A percentile compares a stretch with the other conserved stretches of the same genome.
phyloP scores from a whole-genome alignment of 2,797 vertebrate species.

The Menidia menidia region DNA sequence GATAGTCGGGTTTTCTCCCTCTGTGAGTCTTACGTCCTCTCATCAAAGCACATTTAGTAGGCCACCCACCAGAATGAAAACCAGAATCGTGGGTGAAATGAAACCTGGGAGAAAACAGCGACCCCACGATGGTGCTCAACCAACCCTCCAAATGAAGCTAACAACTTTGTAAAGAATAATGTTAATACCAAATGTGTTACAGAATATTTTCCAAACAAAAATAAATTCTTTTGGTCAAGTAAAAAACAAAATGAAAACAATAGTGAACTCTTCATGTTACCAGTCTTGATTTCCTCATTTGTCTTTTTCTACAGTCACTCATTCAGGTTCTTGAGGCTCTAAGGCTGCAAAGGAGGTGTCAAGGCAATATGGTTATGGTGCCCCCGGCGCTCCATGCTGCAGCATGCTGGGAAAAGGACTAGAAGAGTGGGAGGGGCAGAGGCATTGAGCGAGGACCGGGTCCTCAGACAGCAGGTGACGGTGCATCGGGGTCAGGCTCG shows the following conservation, averaged over 20 bases:
- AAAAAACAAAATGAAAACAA: conserved; percentile 74
- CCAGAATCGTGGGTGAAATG: conserved; percentile 66
- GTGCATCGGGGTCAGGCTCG: conserved; percentile 91
- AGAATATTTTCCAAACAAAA: conserved; percentile 75
- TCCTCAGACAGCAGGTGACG: conserved; percentile 87
- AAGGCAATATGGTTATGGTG: conserved; percentile 87
- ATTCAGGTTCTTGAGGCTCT: conserved; percentile 84
- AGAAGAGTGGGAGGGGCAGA: conserved; percentile 74
- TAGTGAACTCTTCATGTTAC: conserved; percentile 69
- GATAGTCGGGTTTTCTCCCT: conserved; percentile 40
- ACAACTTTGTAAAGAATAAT: conserved; percentile 75
- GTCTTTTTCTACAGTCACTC: conserved; percentile 75
- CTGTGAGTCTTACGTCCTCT: conserved; percentile 28
- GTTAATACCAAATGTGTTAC: conserved; percentile 74
- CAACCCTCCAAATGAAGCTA: conserved; percentile 70
- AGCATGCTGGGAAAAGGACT: conserved; percentile 83
- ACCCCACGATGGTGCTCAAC: conserved; percentile 74
- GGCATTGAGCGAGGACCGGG: conserved; percentile 62
- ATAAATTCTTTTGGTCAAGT: conserved; percentile 88
- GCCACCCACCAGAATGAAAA: conserved; percentile 58
- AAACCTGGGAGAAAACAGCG: conserved; percentile 65
- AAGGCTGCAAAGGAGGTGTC: conserved; percentile 88
- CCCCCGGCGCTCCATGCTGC: conserved; percentile 84
- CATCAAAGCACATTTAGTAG: conserved; percentile 67
- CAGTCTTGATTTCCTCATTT: conserved; percentile 67